Evolutionary conservation across 2,888 invertebrate genomes (phyloP).

Genomic region (Machimus rusticus): DNA sequence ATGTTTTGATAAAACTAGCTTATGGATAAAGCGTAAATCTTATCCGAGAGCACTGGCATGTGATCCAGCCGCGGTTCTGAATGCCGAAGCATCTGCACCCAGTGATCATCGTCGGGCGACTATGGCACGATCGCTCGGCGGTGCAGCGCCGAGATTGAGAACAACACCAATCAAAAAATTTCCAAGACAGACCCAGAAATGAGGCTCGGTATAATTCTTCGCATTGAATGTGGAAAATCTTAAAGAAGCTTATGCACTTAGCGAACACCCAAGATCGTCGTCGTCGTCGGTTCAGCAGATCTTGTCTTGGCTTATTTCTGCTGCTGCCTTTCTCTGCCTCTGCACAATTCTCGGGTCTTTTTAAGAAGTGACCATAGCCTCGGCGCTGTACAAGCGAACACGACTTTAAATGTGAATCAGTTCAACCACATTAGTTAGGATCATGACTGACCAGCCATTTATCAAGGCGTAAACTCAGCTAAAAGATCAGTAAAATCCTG

Average conservation of each 20-base stretch:
- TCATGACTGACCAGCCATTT: neutral
- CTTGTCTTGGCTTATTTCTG: neutral
- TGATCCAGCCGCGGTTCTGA: neutral
- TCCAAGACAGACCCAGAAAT: neutral
- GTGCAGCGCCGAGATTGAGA: neutral
- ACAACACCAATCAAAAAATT: neutral
- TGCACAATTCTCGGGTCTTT: neutral
- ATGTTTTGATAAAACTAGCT: neutral
- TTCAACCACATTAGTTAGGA: neutral
- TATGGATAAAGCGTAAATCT: neutral
- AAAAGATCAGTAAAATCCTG: neutral
- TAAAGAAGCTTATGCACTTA: neutral
- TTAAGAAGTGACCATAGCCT: neutral
- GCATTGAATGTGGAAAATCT: neutral
- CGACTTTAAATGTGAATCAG: neutral
- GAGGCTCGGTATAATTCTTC: neutral
- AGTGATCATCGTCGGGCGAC: slow-evolving; percentile 15
- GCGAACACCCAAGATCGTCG: neutral
- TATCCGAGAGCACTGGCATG: neutral
- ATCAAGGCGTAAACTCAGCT: neutral
- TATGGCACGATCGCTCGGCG: neutral
- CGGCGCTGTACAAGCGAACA: neutral
- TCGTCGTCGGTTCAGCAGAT: neutral
- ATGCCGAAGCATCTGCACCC: neutral
- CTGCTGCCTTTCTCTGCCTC: neutral